phyloP scores from a whole-genome alignment of 2,113 vertebrate species.

The Mastomys coucha region DNA sequence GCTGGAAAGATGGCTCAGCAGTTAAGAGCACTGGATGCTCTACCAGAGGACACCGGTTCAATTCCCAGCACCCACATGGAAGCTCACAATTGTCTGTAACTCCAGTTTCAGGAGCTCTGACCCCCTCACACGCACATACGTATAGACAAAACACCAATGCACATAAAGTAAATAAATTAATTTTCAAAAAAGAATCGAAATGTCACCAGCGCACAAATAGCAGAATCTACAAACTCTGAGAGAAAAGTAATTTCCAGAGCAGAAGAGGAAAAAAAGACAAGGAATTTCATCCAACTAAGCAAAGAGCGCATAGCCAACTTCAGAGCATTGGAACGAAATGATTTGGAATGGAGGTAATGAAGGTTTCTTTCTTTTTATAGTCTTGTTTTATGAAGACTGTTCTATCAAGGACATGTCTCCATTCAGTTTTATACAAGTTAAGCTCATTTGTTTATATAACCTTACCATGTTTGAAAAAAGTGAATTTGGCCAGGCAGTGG shows the following conservation, averaged over 20 bases:
- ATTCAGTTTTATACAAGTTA: background rate
- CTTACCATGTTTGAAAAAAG: background rate
- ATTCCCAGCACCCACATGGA: background rate
- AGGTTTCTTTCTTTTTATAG: background rate
- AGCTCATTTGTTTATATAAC: background rate
- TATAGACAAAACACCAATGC: background rate
- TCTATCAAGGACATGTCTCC: constrained; percentile 11
- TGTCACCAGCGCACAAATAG: background rate
- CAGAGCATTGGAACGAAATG: background rate
- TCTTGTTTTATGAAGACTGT: background rate
- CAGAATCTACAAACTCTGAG: background rate
- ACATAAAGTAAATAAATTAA: background rate
- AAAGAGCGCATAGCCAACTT: background rate
- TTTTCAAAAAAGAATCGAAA: background rate
- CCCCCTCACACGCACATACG: background rate
- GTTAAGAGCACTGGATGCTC: background rate
- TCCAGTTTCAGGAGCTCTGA: background rate
- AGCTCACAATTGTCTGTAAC: background rate
- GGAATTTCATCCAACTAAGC: background rate
- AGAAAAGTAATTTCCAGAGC: background rate
- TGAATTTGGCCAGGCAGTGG: background rate
- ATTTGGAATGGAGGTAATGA: background rate
- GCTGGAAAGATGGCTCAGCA: background rate
- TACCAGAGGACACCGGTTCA: background rate
- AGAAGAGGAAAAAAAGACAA: background rate